Evolutionary conservation across 2,797 vertebrate genomes (phyloP), one percentile per base, ranked within the genome.

Genomic region (Potorous gilbertii): DNA sequence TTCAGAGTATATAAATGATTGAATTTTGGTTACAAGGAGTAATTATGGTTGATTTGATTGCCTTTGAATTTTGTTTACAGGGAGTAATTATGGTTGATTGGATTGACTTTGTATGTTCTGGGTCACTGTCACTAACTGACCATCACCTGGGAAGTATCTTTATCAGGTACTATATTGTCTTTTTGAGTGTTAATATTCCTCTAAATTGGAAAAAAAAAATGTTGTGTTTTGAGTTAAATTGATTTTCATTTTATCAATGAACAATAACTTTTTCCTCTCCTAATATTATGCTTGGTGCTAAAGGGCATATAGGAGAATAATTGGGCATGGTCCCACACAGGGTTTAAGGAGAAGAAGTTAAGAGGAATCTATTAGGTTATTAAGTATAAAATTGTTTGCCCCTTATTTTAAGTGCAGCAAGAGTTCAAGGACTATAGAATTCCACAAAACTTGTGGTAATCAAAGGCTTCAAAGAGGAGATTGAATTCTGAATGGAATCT

Each of bases 371-470:
- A 21, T 81, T 81, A 40, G 18, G 46, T 81, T 81, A 40, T 66
- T n/a, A 66, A 66, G 4, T 34, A 66, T 3, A 34, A 1, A 66
- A n/a, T 66, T 46, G 2, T 40, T 24, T 81, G 29, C 57, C 57
- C 18, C n/a, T 46, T 24, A 81, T 81, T 92, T 92, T 96, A 89
- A 96, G 87, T 89, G 54, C 6, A 57, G 92, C 94, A 91, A 12
- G 90, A 74, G 40, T 91, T 92, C 10, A 52, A 55, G 52, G 11
- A 50, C 46, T 40, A 74, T 1, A 40, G 16, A 74, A 40, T 74
- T 40, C 66, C 4, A 16, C 14, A 24, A 74, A 1, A 18, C n/a
- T 74, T n/a, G 13, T 66, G 31, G 59, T 34, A 66, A 31, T 66
- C 59, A 66, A 31, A 66, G 31, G 3, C 57, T 66, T 34, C 59